Evolutionary conservation across 2,113 vertebrate species (phyloP).

Genomic region (Barnardius zonarius): DNA sequence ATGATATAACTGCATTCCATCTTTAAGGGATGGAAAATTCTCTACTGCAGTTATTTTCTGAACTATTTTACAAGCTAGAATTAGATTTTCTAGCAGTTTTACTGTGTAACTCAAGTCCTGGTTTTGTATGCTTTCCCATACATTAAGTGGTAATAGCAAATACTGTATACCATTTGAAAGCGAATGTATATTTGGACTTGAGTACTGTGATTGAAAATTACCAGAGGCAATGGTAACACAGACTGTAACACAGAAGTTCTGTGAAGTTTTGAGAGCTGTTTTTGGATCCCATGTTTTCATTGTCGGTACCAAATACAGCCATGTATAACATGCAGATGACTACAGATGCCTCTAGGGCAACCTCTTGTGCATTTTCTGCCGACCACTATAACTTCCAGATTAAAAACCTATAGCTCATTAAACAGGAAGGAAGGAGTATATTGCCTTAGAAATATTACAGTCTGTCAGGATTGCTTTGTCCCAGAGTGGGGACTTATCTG

Average conservation of each 20-base stretch:
- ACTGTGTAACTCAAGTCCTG: not conserved
- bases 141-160: not conserved
- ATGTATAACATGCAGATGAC: not conserved
- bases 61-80: not conserved
- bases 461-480: constrained; percentile 58
- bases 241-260: not conserved
- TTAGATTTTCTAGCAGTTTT: not conserved
- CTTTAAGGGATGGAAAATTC: not conserved
- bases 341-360: not conserved
- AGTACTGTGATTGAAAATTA: not conserved
- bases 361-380: constrained; percentile 41
- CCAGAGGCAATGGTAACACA: not conserved
- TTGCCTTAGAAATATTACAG: constrained; percentile 61
- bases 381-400: constrained; percentile 67
- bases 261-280: not conserved
- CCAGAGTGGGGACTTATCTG: constrained; percentile 37
- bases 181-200: not conserved
- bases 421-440: constrained; percentile 71
- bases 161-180: not conserved
- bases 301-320: not conserved
- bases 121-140: not conserved
- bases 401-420: constrained; percentile 79
- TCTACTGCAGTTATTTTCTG: not conserved
- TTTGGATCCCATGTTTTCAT: not conserved
- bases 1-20: not conserved